Conservation (phyloP, 2,888 invertebrate species). For the Troides helena region DNA sequence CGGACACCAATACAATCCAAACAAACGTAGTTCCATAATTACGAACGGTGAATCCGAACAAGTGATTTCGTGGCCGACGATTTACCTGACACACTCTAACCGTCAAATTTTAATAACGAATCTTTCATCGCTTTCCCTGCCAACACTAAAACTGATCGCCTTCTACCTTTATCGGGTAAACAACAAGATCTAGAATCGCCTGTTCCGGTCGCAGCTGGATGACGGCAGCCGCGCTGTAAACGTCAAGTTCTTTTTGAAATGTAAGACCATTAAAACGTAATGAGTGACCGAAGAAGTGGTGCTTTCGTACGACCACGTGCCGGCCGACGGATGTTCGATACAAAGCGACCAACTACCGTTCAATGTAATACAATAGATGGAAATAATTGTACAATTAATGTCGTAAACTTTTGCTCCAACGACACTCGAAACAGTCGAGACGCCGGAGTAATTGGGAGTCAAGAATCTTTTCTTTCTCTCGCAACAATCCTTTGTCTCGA, state of each 20-base stretch:
- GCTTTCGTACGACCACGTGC: slow-evolving; percentile 74
- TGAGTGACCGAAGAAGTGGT: slow-evolving; percentile 75
- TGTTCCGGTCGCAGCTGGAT: slow-evolving; percentile 20
- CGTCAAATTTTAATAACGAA: slow-evolving; percentile 71
- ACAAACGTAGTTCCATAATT: slow-evolving; percentile 55
- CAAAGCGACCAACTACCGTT: slow-evolving; percentile 75
- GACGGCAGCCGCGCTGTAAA: slow-evolving; percentile 52
- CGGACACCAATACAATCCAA: slow-evolving; percentile 32
- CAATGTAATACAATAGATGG: slow-evolving; percentile 66
- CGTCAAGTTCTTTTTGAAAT: slow-evolving; percentile 65
- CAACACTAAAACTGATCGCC: slow-evolving; percentile 34
- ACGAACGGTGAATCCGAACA: slow-evolving; percentile 70
- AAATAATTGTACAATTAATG: slow-evolving; percentile 78
- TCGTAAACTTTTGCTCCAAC: slow-evolving; percentile 56
- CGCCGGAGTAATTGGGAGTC: slow-evolving; percentile 61
- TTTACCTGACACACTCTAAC: slow-evolving; percentile 74
- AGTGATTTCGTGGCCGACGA: slow-evolving; percentile 69
- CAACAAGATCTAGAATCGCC: slow-evolving; percentile 37
- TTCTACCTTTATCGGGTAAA: slow-evolving; percentile 30
- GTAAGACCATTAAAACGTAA: slow-evolving; percentile 76
- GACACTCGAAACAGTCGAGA: slow-evolving; percentile 64
- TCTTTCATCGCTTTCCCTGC: slow-evolving; percentile 55
- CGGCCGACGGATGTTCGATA: slow-evolving; percentile 55
- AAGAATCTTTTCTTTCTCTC: slow-evolving; percentile 47
- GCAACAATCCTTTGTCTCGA: slow-evolving; percentile 43